Base-by-base conservation (phyloP, 1,140 invertebrate genomes). In the Cotesia chilonis region DNA sequence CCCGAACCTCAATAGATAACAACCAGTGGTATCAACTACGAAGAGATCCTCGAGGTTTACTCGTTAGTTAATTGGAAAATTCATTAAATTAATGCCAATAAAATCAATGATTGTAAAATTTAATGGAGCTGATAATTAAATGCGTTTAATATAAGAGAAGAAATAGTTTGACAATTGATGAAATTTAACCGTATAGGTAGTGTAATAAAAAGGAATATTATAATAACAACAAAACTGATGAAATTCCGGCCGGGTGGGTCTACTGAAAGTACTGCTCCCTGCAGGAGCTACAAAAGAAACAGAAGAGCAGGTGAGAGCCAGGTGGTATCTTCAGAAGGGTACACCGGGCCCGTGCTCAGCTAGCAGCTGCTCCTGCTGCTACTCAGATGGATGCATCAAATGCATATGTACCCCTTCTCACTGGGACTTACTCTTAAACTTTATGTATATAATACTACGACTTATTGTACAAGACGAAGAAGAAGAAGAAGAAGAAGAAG, bases 361-460 rank as follows among this genome's bases (percentile, higher is more conserved):
- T 76, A 72, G 80, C 84, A 84, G 82, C 84, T 69, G 71, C 72
- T 84, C 83, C 83, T 68, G 74, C 76, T 77, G 74, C 75, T 75
- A 73, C 70, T 55, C 52, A 64, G 69, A 51, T 57, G 41, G 41
- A 47, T 47, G 41, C 41, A 47, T 47, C 6, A 47, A 59, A 36
- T 68, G 55, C 38, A 51, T 65, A 72, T 74, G 72, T 68, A 78
- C 74, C 75, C 72, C 73, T 74, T 77, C 64, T 63, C 52, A 52
- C 63, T 68, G 10, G 10, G 6, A 47, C 52, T 9, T 12, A 12
- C n/a, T 51, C 68, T 47, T 63, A 28, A 41, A 61, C 57, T 12
- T 67, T n/a, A 10, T 60, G 10, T 47, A 7, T 47, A 47, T 47
- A 47, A 47, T 47, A 47, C 41, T 28, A 28, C 52, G 38, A 66